Conservation (phyloP, 1,140 invertebrate genomes). For the Asbolus verrucosus region DNA sequence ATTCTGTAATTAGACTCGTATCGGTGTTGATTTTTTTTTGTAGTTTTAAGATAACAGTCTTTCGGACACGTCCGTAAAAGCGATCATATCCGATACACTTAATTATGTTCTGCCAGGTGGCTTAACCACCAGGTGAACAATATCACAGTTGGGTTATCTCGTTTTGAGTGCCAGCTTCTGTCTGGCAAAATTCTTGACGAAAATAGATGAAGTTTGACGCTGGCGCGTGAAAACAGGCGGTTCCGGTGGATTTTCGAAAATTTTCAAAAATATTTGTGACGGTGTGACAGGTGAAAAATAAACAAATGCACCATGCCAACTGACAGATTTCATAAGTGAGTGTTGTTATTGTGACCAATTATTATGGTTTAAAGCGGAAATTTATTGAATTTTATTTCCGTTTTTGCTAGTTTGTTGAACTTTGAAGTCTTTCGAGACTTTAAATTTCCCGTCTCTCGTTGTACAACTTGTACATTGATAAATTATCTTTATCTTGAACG, state of each 20-base stretch:
- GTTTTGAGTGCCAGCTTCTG: conserved; percentile 25
- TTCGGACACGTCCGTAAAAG: conserved; percentile 1
- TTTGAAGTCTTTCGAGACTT: conserved; percentile 5
- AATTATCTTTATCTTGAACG: too few species aligned
- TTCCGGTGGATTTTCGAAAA: not conserved
- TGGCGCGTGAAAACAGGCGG: conserved; percentile 20
- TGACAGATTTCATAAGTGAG: conserved; percentile 62
- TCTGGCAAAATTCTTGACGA: not conserved
- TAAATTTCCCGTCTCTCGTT: too few species aligned
- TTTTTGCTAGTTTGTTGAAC: conserved; percentile 32
- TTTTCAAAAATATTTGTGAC: conserved; percentile 9
- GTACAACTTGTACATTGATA: too few species aligned
- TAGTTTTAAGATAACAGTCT: conserved; percentile 1
- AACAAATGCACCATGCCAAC: conserved; percentile 58
- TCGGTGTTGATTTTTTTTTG: too few species aligned
- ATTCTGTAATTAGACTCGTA: too few species aligned
- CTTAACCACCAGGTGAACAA: conserved; percentile 47
- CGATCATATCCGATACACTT: conserved; percentile 32
- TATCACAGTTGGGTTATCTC: conserved; percentile 34
- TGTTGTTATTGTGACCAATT: conserved; percentile 34
- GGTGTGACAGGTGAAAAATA: conserved; percentile 40
- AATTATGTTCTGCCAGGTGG: conserved; percentile 48
- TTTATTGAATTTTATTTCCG: conserved; percentile 21
- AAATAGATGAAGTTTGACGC: not conserved
- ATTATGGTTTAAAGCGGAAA: conserved; percentile 25